Evolutionary conservation across 1,140 invertebrate genomes (phyloP).

Genomic region (Melanaphis sacchari): DNA sequence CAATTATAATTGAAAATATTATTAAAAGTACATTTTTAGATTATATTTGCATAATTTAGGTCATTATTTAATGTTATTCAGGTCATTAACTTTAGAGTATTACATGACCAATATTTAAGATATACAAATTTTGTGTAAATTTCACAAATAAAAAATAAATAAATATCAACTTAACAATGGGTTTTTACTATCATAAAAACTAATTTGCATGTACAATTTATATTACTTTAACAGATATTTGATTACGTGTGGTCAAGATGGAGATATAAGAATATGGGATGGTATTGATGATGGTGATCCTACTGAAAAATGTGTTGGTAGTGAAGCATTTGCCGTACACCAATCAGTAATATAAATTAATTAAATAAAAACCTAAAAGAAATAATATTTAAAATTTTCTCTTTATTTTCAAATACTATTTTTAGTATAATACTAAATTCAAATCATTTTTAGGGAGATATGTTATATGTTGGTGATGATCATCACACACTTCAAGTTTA

Average conservation of each 20-base stretch:
- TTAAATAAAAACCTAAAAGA: slow-evolving; percentile 27
- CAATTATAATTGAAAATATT: no score
- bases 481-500: slow-evolving; percentile 85
- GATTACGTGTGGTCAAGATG: slow-evolving; percentile 89
- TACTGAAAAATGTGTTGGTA: slow-evolving; percentile 81
- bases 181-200: no score
- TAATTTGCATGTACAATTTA: no score
- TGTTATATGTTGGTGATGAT: slow-evolving; percentile 83
- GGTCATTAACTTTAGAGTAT: no score
- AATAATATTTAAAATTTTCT: not conserved
- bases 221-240: slow-evolving; percentile 65
- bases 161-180: no score
- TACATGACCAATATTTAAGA: no score
- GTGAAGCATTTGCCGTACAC: slow-evolving; percentile 74
- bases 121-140: no score
- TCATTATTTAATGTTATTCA: no score
- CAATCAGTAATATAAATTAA: slow-evolving; percentile 66
- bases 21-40: no score
- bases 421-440: not conserved
- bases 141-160: no score
- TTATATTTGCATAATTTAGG: no score
- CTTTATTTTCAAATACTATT: not conserved
- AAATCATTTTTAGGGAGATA: slow-evolving; percentile 69
- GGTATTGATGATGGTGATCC: slow-evolving; percentile 88
- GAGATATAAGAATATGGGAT: slow-evolving; percentile 88